Conservation (phyloP, 2,888 invertebrate genomes). For the Luperina nickerlii region DNA sequence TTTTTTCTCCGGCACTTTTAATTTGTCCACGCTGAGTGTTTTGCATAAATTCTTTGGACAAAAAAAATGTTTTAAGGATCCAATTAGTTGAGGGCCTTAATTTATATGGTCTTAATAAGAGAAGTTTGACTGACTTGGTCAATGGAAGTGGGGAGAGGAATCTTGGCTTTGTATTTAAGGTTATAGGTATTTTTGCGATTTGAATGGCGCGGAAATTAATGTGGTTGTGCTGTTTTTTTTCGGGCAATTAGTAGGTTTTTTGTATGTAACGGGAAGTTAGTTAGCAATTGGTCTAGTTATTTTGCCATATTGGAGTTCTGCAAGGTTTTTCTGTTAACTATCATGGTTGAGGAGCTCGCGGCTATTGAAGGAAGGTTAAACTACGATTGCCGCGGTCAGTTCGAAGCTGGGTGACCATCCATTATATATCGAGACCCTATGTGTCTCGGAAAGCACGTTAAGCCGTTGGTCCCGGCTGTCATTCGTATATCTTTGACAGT, state of each 20-base stretch:
- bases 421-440: background rate
- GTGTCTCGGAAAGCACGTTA: background rate
- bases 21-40: slow-evolving; percentile 87
- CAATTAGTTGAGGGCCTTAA: slow-evolving; percentile 86
- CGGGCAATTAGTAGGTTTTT: slow-evolving; percentile 15
- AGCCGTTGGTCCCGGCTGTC: background rate
- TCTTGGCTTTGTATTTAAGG: slow-evolving; percentile 51
- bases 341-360: background rate
- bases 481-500: background rate
- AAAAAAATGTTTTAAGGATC: slow-evolving; percentile 79
- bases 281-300: background rate
- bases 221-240: background rate
- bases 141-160: slow-evolving; percentile 64
- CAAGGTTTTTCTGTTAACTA: background rate
- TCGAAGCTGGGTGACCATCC: no score
- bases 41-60: slow-evolving; percentile 87
- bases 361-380: background rate
- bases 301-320: background rate
- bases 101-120: slow-evolving; percentile 87
- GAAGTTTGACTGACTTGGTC: slow-evolving; percentile 71
- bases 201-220: slow-evolving; percentile 25
- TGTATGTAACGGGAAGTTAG: background rate
- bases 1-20: slow-evolving; percentile 84
- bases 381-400: background rate
- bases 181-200: slow-evolving; percentile 39